Conservation (phyloP, 2,797 vertebrate genomes). For the Masticophis lateralis region DNA sequence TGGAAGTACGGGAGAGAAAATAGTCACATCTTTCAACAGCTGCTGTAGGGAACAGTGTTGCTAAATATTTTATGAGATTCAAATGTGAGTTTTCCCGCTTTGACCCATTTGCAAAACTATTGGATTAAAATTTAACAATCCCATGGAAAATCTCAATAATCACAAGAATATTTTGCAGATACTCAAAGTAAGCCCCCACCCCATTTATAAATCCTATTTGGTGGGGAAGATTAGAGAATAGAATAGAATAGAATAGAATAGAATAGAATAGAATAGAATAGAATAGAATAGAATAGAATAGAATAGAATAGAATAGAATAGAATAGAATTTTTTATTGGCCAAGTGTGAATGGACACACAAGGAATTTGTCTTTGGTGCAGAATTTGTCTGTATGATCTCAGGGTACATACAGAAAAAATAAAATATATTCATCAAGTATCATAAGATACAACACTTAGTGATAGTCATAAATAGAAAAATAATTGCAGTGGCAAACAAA, state of each 20-base stretch:
- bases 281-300: no score
- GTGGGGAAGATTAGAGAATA: not conserved
- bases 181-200: not conserved
- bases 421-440: not conserved
- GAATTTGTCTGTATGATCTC: no score
- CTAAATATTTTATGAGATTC: not conserved
- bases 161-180: not conserved
- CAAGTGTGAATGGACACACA: no score
- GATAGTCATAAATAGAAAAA: not conserved
- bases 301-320: no score
- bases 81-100: not conserved
- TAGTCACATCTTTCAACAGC: not conserved
- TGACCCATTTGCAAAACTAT: not conserved
- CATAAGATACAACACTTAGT: no score
- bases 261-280: no score
- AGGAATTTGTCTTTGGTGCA: no score
- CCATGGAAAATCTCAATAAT: not conserved
- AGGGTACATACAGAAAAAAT: not conserved
- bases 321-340: no score
- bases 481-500: not conserved
- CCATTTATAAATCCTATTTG: not conserved
- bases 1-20: no score
- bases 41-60: not conserved
- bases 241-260: no score
- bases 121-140: not conserved